phyloP scores from a whole-genome alignment of 2,888 invertebrate species.

The Trachelus tabidus region DNA sequence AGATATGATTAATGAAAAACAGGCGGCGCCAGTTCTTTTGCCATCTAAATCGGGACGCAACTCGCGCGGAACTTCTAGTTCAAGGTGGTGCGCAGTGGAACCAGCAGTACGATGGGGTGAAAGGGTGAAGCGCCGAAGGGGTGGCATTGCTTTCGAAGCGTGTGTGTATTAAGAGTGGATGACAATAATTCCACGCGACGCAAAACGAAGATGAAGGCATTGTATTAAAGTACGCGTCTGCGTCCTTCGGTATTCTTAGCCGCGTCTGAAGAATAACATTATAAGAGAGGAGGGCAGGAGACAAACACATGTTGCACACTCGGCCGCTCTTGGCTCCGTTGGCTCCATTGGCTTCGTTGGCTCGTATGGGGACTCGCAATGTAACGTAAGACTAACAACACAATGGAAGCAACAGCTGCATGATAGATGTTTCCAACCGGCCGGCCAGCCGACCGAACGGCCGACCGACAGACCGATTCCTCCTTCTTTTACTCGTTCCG shows the following conservation, averaged over 20 bases:
- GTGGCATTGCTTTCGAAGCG: background rate
- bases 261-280: conserved; percentile 49
- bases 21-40: background rate
- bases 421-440: conserved; percentile 52
- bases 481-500: conserved; percentile 36
- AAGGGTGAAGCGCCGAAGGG: background rate
- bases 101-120: background rate
- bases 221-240: conserved; percentile 35
- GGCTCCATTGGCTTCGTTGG: conserved; percentile 33
- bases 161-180: conserved; percentile 11
- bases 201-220: conserved; percentile 50
- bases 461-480: conserved; percentile 47
- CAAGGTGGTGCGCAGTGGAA: background rate
- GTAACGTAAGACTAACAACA: conserved; percentile 64
- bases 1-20: conserved; percentile 7
- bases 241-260: conserved; percentile 42
- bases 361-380: conserved; percentile 42
- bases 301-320: conserved; percentile 65
- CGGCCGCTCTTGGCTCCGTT: conserved; percentile 42
- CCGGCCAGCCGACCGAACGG: conserved; percentile 42
- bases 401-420: conserved; percentile 66
- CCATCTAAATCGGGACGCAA: background rate
- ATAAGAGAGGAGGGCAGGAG: conserved; percentile 39
- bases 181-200: conserved; percentile 47
- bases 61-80: background rate